Evolutionary conservation across 2,888 invertebrate genomes (phyloP).

Genomic region (Trissolcus brochymenae): DNA sequence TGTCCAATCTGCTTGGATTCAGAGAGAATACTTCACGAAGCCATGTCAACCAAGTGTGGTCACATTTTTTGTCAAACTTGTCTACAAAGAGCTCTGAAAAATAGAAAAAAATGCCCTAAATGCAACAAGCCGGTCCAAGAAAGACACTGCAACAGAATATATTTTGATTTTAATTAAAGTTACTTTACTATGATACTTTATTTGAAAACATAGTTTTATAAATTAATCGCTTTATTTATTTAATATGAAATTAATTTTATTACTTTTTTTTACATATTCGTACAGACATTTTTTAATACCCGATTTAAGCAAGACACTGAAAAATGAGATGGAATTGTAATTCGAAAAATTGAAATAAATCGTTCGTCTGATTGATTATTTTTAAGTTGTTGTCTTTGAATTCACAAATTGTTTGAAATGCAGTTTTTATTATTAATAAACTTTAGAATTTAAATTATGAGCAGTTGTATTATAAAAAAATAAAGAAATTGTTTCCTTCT

Average conservation of each 20-base stretch:
- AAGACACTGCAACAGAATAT: conserved; percentile 7
- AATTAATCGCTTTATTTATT: not conserved
- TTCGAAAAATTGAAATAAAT: too few species aligned
- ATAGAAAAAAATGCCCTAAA: conserved; percentile 25
- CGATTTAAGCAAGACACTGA: too few species aligned
- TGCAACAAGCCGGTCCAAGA: conserved; percentile 1
- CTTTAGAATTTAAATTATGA: too few species aligned
- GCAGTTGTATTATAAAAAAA: too few species aligned
- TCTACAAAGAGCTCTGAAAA: not conserved
- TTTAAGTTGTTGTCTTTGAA: too few species aligned
- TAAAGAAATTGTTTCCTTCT: too few species aligned
- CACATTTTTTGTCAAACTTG: conserved; percentile 31
- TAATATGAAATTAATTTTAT: not conserved
- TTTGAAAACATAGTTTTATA: not conserved
- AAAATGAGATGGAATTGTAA: too few species aligned
- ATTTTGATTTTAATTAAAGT: conserved; percentile 13
- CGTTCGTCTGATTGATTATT: too few species aligned
- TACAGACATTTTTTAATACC: too few species aligned
- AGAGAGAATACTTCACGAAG: not conserved
- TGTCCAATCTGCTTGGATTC: conserved; percentile 28
- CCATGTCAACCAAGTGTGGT: conserved; percentile 25
- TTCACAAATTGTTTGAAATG: too few species aligned
- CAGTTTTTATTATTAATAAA: too few species aligned
- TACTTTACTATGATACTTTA: not conserved
- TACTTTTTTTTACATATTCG: not conserved